Percentiles rank a stretch among this genome's conserved stretches.
Conservation (phyloP, 2,888 invertebrate species). For the Holacanthella duospinosa region DNA sequence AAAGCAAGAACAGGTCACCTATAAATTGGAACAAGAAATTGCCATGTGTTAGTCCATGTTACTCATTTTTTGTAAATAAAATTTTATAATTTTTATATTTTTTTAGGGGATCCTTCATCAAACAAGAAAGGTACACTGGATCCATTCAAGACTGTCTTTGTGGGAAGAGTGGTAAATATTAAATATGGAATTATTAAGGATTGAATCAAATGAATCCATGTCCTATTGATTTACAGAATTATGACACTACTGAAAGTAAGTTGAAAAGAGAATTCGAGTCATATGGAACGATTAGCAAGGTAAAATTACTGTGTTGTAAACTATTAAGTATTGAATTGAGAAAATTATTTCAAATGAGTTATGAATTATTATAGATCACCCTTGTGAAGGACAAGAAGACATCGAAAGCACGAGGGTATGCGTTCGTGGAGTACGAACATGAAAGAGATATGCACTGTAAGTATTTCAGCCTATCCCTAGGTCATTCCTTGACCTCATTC, state of each 20-base stretch:
- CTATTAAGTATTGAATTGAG: conserved; percentile 16
- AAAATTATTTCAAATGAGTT: too few relatives aligned
- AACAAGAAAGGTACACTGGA: conserved; percentile 71
- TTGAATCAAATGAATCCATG: not conserved
- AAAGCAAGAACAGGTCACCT: conserved; percentile 91
- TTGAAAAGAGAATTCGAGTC: conserved; percentile 94
- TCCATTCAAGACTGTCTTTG: conserved; percentile 93
- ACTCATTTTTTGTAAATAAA: conserved; percentile 9
- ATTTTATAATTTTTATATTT: conserved; percentile 11
- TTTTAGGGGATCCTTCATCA: conserved; percentile 72
- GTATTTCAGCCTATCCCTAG: conserved; percentile 48
- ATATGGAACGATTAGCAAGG: conserved; percentile 94
- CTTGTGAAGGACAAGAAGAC: conserved; percentile 74
- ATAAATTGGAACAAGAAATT: conserved; percentile 95
- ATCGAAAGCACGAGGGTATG: conserved; percentile 94
- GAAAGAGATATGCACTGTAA: conserved; percentile 99
- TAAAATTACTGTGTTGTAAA: too few relatives aligned
- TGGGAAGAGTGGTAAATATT: conserved; percentile 74
- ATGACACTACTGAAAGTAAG: conserved; percentile 97
- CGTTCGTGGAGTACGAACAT: conserved; percentile 98
- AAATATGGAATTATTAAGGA: not conserved
- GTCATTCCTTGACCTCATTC: not conserved
- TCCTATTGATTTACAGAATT: conserved; percentile 62
- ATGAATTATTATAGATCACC: conserved; percentile 58
- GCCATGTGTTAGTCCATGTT: conserved; percentile 56